Base-by-base conservation (phyloP, 2,113 vertebrate genomes). In the Puma concolor region DNA sequence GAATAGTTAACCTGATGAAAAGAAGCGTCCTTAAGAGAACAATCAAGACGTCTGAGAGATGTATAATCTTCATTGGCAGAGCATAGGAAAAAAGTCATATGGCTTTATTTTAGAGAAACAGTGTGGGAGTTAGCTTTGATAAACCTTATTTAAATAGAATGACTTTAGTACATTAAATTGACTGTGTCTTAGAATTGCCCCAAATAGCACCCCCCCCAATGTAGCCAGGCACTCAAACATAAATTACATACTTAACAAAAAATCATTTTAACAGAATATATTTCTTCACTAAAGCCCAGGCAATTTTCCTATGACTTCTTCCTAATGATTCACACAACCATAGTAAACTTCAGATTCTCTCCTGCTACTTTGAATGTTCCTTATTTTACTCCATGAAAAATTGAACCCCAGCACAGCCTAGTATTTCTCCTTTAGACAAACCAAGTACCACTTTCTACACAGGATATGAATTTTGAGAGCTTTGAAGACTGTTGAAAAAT, bases 391-490 rank as follows among this genome's bases (percentile, higher is more conserved):
- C 95, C 93, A 97, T 96, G 89, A 97, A 92, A 94, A 98, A 97
- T 97, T 95, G 98, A 99, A 57, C 11, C 25, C 44, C 29, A 52
- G 52, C 2, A 76, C 71, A 91, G 89, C 10, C n/a, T 97, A 88
- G n/a, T 95, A 96, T 98, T 98, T 98, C 96, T 98, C 97, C 97
- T 97, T 98, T 98, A 97, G 92, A 98, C 97, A 97, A 98, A 98
- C 91, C 92, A 98, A 98, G 85, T 95, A 94, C 85, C 60, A 80
- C 82, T 74, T 95, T 98, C 96, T 97, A 88, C 88, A 76, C 94
- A 98, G 98, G 97, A 97, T 98, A 98, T 96, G 80, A 98, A 98
- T 97, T 98, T 96, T 97, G 80, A 98, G 94, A 97, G 96, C 96
- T 98, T 98, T 96, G 88, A 97, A 98, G 98, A 97, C 90, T 95